Evolutionary conservation across 2,797 vertebrate genomes (phyloP).

Genomic region (Mus spretus): DNA sequence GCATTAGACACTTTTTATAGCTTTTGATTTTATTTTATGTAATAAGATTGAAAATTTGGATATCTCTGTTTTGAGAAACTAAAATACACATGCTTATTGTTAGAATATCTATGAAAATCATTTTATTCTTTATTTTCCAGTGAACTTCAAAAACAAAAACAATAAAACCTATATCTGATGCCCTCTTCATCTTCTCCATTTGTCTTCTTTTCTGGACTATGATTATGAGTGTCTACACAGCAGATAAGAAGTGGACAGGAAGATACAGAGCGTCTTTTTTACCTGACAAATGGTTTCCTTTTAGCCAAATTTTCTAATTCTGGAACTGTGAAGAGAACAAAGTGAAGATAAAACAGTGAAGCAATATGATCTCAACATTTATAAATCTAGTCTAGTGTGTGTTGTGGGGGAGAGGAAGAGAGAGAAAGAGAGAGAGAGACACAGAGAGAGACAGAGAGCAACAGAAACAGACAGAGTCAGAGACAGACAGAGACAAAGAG

Average conservation of each 20-base stretch:
- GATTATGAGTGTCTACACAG: background rate
- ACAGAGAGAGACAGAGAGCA: too few relatives aligned
- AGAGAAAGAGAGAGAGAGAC: background rate
- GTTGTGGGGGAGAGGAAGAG: too few relatives aligned
- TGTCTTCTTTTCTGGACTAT: conserved; percentile 43
- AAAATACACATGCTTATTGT: background rate
- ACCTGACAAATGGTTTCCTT: background rate
- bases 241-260: background rate
- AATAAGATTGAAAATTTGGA: background rate
- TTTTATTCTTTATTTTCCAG: background rate
- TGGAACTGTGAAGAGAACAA: background rate
- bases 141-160: conserved; percentile 31
- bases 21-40: background rate
- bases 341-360: background rate
- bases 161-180: background rate
- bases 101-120: conserved; percentile 26
- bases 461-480: background rate
- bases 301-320: background rate
- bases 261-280: background rate
- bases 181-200: background rate
- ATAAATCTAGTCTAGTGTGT: background rate
- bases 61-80: background rate
- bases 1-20: conserved; percentile 58
- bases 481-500: background rate
- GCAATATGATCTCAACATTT: background rate